Conservation (phyloP, 2,113 vertebrate genomes). For the Colossoma macropomum region DNA sequence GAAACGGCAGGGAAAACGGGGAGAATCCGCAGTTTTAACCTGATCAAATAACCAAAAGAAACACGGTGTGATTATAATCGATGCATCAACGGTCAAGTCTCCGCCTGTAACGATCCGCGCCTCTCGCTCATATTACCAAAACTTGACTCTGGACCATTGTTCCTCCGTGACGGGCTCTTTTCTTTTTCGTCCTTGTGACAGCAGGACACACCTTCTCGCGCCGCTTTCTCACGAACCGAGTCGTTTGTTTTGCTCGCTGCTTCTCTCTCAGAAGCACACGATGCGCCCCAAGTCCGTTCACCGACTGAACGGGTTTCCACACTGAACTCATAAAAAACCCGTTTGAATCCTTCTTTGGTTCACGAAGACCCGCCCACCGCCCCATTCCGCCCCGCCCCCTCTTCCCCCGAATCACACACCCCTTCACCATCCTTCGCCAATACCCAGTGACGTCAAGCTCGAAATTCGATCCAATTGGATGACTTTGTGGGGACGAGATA, state of each 20-base stretch:
- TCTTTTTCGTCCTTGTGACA: slow-evolving; percentile 66
- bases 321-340: slow-evolving; percentile 71
- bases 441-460: slow-evolving; percentile 76
- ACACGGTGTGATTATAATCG: slow-evolving; percentile 55
- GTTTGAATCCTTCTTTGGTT: slow-evolving; percentile 69
- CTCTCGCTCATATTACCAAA: slow-evolving; percentile 76
- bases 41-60: neutral
- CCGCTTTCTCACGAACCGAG: slow-evolving; percentile 49
- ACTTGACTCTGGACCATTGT: slow-evolving; percentile 80
- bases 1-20: slow-evolving; percentile 21
- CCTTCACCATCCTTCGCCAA: slow-evolving; percentile 74
- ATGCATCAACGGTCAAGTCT: slow-evolving; percentile 72
- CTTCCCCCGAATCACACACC: neutral
- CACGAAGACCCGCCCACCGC: slow-evolving; percentile 77
- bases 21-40: slow-evolving; percentile 29
- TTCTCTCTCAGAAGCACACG: slow-evolving; percentile 72
- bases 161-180: slow-evolving; percentile 59
- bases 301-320: slow-evolving; percentile 71
- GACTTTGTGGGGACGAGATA: slow-evolving; percentile 46
- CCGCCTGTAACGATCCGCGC: slow-evolving; percentile 74
- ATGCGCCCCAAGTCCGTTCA: slow-evolving; percentile 72
- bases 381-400: slow-evolving; percentile 69
- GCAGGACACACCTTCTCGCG: slow-evolving; percentile 68
- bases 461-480: slow-evolving; percentile 71
- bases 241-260: slow-evolving; percentile 55